Evolutionary conservation across 2,888 invertebrate species (phyloP), one percentile per base, ranked within the genome.

Genomic region (Philereme transversata): DNA sequence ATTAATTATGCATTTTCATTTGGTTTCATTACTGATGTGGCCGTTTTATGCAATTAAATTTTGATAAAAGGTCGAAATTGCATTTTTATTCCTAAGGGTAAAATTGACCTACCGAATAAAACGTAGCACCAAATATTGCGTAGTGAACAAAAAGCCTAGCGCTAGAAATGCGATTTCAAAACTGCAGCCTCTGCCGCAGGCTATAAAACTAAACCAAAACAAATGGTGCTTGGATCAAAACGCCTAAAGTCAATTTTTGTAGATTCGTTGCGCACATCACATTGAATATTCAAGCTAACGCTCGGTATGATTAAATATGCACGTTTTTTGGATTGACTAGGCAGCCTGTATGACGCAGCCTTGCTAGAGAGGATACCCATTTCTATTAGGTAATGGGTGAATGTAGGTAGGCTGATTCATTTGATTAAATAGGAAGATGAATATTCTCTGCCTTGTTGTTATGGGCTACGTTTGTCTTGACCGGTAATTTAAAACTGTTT

Each of bases 231-330:
- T 57, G 62, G 60, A 68, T 65, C 65, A 71, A 72, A 70, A 63
- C 50, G 69, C 66, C 70, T 60, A 62, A 63, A 62, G 68, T 56
- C 65, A 65, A 64, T 72, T 75, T 76, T 75, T 72, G 69, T 71
- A 64, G 67, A 74, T 71, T 66, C 66, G 68, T 65, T 70, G 69
- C 72, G 68, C 66, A 65, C 67, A 71, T 74, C 67, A 68, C 61
- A 74, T 71, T 75, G 72, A 73, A 76, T 74, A 77, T 76, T 70
- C 75, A 75, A 75, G 64, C 58, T 72, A 68, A 71, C 66, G 67
- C 57, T 64, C 68, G 68, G 71, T 71, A 64, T 69, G 52, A 63
- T 76, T 70, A 74, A 76, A 75, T 71, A 78, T 77, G 71, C 68
- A 75, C 70, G 62, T 67, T 69, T 22, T 72, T 72, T 67, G 60